Base-by-base conservation (phyloP, 2,888 invertebrate species). In the Mimas tiliae region DNA sequence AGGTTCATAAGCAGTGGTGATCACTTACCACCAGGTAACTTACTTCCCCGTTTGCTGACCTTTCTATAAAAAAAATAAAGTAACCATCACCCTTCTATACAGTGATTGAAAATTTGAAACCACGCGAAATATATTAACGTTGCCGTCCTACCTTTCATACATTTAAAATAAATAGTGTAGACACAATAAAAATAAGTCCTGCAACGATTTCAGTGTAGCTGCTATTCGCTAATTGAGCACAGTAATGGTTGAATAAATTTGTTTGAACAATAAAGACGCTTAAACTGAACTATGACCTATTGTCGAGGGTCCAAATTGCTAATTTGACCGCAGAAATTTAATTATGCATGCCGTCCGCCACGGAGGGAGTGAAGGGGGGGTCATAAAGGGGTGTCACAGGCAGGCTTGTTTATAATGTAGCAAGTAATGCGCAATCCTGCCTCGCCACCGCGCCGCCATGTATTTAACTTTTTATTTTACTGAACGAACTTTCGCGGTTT, bases 261-360 rank as follows among this genome's bases (percentile, higher is more conserved):
- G 87, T 90, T 88, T 85, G 83, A 82, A 85, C 87, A 86, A 89
- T 90, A 90, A 90, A 89, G 89, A 89, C 85, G 86, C 84, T 89
- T 87, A 86, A 88, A 88, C 87, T 89, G 87, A 89, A 92, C 91
- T 90, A 89, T 88, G 87, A 86, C 84, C 89, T 88, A 87, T 90
- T 91, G 89, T 88, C 84, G 79, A 83, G 85, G 86, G 85, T 86
- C 87, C 88, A 90, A 92, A 89, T 89, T 86, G 89, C 90, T 93
- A 93, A 92, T 93, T 93, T 92, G 90, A 90, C 91, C 91, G 89
- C 90, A 83, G 85, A 90, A 90, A 93, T 92, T 93, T 92, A 93
- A 93, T 93, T 93, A 93, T 93, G 92, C 91, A 93, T 91, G 87
- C 90, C 86, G 85, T 83, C 85, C 84, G 83, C 80, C 77, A 84